Conservation (phyloP, 2,888 invertebrate genomes). For the Athetis lepigone region DNA sequence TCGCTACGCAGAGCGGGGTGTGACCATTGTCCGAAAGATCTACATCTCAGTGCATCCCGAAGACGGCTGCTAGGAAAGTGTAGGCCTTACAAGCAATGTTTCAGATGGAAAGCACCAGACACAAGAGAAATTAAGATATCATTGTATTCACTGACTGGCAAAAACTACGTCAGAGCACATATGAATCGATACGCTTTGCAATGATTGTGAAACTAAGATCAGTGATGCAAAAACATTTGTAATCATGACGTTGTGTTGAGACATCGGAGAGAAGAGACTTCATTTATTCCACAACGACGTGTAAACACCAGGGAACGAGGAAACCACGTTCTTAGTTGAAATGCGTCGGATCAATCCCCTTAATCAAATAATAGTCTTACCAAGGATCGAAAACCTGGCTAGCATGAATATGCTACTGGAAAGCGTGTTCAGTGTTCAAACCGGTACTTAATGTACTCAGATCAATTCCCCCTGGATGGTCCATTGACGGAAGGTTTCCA, state of each 20-base stretch:
- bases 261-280: neutral
- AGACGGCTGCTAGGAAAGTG: too few relatives aligned
- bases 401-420: constrained; percentile 19
- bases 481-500: constrained; percentile 61
- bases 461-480: constrained; percentile 55
- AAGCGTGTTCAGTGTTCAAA: constrained; percentile 31
- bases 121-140: too few relatives aligned
- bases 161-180: neutral
- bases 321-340: neutral
- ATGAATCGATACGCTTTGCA: neutral
- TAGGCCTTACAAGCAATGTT: too few relatives aligned
- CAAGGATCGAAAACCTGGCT: constrained; percentile 5
- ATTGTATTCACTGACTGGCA: neutral
- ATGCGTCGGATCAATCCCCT: neutral
- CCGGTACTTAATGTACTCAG: constrained; percentile 28
- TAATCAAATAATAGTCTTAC: constrained; percentile 18
- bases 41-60: too few relatives aligned
- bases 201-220: constrained; percentile 9
- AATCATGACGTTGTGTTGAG: neutral
- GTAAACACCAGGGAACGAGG: neutral
- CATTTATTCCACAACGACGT: neutral
- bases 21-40: too few relatives aligned
- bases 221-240: neutral
- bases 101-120: neutral
- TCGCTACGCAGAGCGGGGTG: too few relatives aligned